Evolutionary conservation across 2,888 invertebrate species (phyloP), one percentile per base, ranked within the genome.

Genomic region (Melikaiella ostensackeni): DNA sequence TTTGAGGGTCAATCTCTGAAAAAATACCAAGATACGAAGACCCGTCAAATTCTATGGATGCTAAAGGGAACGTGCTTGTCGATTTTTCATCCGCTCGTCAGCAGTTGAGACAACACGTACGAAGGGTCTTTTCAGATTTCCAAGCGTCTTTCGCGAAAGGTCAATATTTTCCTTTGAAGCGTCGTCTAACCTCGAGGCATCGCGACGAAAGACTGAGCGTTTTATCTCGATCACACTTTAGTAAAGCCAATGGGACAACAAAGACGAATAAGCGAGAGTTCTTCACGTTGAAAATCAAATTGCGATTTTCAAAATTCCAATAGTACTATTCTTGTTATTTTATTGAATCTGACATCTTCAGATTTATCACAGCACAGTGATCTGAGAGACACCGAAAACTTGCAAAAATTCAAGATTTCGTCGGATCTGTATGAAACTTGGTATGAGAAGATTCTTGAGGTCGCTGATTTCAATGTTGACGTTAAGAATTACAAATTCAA

Each of bases 91-190:
- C 16, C 63, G 63, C 42, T 64, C 42, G 64, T 64, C 42, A 64
- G 59, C 75, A 74, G 77, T 77, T 79, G 75, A 33, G 63, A 74
- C 77, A 79, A 73, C 75, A 79, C 33, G 50, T 33, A 42, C n/a
- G 79, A 82, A 78, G 78, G 79, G 80, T 79, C 59, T 75, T 81
- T 82, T 70, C 81, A 83, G 86, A 87, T 86, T 87, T 82, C 84
- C 83, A 79, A 84, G 82, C 82, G 80, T 86, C 83, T 84, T 77
- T 76, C 77, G 74, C 81, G 70, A 59, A 87, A 81, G 83, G 87
- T 86, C 86, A 87, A 87, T 87, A 87, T 87, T 87, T 85, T 83
- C 79, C 79, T 85, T 83, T 75, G 81, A 66, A 77, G 77, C 81
- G 81, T 75, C 77, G 79, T 82, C 78, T 80, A 80, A 84, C 80